phyloP scores from a whole-genome alignment of 2,113 vertebrate genomes.

The Axis porcinus region DNA sequence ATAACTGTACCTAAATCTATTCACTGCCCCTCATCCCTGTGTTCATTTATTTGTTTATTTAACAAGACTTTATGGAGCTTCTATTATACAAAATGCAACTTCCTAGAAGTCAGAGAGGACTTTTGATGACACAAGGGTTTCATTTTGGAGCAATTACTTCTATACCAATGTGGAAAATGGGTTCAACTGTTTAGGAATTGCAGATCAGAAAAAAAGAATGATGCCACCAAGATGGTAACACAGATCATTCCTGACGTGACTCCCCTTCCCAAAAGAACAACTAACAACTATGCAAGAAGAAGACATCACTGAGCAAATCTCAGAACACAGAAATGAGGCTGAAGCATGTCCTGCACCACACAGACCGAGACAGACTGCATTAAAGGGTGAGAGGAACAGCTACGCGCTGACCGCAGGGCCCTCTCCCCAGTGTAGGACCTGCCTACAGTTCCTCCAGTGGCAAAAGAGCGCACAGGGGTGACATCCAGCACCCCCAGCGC shows the following conservation, averaged over 20 bases:
- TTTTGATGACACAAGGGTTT: constrained; percentile 49
- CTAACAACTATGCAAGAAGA: neutral
- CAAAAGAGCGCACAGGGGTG: neutral
- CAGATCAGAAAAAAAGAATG: neutral
- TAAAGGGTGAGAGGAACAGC: neutral
- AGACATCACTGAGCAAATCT: neutral
- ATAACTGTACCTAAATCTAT: neutral
- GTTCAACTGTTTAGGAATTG: neutral
- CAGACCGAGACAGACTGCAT: neutral
- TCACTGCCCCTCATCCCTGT: neutral
- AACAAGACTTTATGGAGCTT: neutral
- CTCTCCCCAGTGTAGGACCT: neutral
- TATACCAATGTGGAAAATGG: neutral
- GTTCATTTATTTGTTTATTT: neutral
- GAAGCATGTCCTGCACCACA: neutral
- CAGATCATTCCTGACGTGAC: neutral
- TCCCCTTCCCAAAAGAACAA: neutral
- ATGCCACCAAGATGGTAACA: neutral
- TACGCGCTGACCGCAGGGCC: fast-evolving
- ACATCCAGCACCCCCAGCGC: neutral
- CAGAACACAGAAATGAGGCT: neutral
- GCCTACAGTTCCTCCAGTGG: neutral
- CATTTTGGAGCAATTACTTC: neutral
- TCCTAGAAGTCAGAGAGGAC: neutral
- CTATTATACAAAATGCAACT: neutral